These are phyloP conservation scores for Julus scandinavius DNA, from an alignment of 2,888 invertebrate species.

Conservation along the genomic window DNA sequence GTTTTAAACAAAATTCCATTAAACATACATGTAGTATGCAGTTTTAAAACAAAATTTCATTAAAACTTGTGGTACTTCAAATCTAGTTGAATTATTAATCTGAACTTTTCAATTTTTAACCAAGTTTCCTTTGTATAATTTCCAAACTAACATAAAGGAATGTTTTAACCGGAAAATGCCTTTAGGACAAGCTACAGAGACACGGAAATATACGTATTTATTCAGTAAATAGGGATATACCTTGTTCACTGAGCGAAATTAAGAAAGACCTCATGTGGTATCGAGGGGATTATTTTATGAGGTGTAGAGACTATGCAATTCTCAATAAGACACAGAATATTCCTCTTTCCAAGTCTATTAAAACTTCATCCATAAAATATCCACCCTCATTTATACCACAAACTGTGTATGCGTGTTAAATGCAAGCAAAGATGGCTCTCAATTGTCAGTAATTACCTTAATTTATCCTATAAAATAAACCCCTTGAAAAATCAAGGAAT, in stretches of 20 bases:
- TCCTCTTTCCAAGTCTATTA: background rate
- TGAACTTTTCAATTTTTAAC: too few relatives aligned
- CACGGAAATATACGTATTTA: background rate
- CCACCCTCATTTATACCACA: background rate
- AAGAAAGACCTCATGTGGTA: background rate
- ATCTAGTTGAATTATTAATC: too few relatives aligned
- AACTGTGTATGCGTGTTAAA: background rate
- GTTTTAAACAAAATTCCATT: too few relatives aligned
- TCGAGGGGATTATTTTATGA: background rate
- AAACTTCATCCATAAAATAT: background rate
- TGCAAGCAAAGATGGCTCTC: background rate
- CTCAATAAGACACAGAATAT: background rate
- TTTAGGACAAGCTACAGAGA: background rate
- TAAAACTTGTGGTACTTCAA: too few relatives aligned
- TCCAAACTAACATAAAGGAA: too few relatives aligned
- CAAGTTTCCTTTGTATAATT: too few relatives aligned
- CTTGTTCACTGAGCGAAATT: background rate
- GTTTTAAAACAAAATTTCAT: too few relatives aligned
- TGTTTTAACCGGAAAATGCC: background rate
- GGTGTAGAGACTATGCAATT: background rate
- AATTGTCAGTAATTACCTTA: background rate
- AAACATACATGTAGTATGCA: too few relatives aligned
- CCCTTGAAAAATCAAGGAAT: background rate
- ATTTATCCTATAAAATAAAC: background rate
- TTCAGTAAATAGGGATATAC: background rate